Conservation (phyloP, 53 echinoderm and acorn worm genomes). For the Paracentrotus lividus region DNA sequence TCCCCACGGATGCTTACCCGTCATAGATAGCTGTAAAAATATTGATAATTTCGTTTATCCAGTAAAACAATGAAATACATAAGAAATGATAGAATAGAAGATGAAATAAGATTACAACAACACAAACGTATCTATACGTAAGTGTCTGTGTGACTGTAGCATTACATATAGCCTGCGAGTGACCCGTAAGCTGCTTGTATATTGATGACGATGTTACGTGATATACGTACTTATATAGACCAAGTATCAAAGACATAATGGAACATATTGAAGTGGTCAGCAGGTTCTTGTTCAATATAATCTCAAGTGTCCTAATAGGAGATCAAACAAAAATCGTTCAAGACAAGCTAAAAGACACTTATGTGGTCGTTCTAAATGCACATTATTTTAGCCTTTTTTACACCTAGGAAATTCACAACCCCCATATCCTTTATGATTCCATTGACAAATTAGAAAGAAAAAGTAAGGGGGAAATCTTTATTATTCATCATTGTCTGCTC, state of each 20-base stretch:
- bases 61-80: too few relatives aligned
- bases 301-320: neutral
- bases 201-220: neutral
- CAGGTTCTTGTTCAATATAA: neutral
- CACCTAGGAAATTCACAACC: neutral
- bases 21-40: too few relatives aligned
- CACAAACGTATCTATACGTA: too few relatives aligned
- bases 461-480: neutral
- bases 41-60: too few relatives aligned
- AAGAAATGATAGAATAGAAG: too few relatives aligned
- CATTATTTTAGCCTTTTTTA: neutral
- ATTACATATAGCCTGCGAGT: too few relatives aligned
- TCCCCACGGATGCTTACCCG: too few relatives aligned
- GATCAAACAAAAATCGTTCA: neutral
- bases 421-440: neutral
- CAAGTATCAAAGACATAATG: neutral
- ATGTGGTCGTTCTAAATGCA: neutral
- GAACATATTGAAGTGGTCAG: neutral
- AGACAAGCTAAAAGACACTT: neutral
- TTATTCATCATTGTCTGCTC: neutral
- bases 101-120: too few relatives aligned
- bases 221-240: neutral
- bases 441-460: neutral
- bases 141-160: too few relatives aligned
- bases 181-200: neutral